Base-by-base conservation (phyloP, 1,140 invertebrate species). In the Heliconius melpomene region DNA sequence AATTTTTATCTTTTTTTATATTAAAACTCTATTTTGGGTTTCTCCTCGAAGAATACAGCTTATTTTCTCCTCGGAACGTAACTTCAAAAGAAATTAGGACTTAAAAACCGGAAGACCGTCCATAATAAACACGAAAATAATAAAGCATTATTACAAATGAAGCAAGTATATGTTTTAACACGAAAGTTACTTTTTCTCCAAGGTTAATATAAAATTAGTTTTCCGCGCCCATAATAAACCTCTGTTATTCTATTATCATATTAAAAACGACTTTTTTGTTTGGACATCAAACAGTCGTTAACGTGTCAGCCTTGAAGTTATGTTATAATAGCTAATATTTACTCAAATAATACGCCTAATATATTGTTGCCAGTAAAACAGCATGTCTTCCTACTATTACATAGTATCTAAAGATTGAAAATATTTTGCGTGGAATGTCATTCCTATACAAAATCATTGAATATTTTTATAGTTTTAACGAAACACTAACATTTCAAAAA, bases 281-380 rank as follows among this genome's bases (percentile, higher is more conserved):
- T 66, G 60, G 26, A 16, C 13, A 66, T 29, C 23, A 66, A 66
- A 16, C 36, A 16, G 23, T 70, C 75, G 46, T 77, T 70, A 77
- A 26, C 23, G 23, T 77, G 23, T 77, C 23, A 60, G 60, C 79
- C 79, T 80, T 77, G 79, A 66, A 23, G 54, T 11, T 66, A 57
- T 36, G 18, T 52, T 26, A 46, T 29, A 52, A 52, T 52, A 8
- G 71, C 38, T 23, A 80, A 80, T 80, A 80, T 80, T 80, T 77
- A 75, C 73, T 38, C 36, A 66, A 38, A 72, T 80, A 80, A 77
- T 80, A 75, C 23, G 23, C 23, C 26, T 66, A 66, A 29, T 66
- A 66, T 66, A 66, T 13, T 23, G 11, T 66, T 66, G 60, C 13
- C 60, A 29, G 60, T 26, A 16, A 66, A 66, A 29, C 60, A 13